These are phyloP conservation scores for Centrocercus urophasianus DNA, from an alignment of 2,113 vertebrate species.

Conservation along the genomic window DNA sequence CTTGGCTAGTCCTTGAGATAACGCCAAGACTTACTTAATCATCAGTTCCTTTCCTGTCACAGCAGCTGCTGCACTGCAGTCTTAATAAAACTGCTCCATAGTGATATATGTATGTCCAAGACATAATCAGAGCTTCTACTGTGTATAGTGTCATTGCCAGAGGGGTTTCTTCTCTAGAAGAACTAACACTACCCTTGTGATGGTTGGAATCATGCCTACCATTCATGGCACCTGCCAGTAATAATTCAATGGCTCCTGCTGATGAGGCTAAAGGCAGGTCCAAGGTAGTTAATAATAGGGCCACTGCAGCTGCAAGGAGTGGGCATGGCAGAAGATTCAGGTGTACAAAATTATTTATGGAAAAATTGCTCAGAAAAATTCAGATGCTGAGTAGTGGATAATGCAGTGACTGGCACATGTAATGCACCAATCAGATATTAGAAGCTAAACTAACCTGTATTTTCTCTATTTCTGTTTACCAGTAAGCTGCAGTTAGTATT, in stretches of 20 bases:
- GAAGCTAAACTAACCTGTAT: background rate
- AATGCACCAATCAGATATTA: background rate
- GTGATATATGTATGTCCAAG: background rate
- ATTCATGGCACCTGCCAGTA: background rate
- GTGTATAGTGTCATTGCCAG: background rate
- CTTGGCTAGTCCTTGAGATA: background rate
- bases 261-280: constrained; percentile 1
- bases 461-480: background rate
- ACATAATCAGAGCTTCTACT: background rate
- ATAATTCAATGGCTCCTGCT: constrained; percentile 26
- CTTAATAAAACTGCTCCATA: constrained; percentile 37
- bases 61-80: background rate
- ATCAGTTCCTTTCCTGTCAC: background rate
- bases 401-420: background rate
- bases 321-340: background rate
- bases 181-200: background rate
- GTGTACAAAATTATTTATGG: background rate
- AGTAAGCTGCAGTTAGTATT: background rate
- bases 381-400: background rate
- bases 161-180: constrained; percentile 1
- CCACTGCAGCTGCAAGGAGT: background rate
- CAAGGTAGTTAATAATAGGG: background rate
- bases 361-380: background rate
- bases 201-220: background rate
- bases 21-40: background rate